A percentile compares a stretch with the other conserved stretches of the same genome.
Evolutionary conservation across 2,797 vertebrate species (phyloP).

Genomic region (Tarsius wallacei): DNA sequence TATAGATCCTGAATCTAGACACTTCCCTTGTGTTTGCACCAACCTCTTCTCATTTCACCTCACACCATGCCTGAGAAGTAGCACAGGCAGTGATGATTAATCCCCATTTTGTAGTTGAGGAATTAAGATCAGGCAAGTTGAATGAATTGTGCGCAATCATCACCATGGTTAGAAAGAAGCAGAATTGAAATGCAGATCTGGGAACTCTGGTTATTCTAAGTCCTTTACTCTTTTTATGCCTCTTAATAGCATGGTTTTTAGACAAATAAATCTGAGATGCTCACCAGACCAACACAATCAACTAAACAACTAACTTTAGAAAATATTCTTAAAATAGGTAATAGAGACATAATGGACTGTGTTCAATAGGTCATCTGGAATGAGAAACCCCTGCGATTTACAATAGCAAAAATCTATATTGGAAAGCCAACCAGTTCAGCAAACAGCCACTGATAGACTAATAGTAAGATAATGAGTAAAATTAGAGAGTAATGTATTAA

Average conservation of each 20-base stretch:
- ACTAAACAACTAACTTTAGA: conserved; percentile 11
- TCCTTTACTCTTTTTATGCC: background rate
- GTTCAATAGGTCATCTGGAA: background rate
- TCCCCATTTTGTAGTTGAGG: background rate
- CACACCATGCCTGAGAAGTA: background rate
- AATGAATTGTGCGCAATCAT: background rate
- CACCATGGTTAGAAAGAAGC: background rate
- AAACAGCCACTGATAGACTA: conserved; percentile 75
- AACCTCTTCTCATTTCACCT: background rate
- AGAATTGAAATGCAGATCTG: conserved; percentile 45
- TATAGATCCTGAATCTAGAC: background rate
- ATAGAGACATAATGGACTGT: background rate
- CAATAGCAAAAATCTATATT: conserved; percentile 78
- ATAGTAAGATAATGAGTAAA: conserved; percentile 82
- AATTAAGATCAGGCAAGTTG: conserved; percentile 59
- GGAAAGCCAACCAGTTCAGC: conserved; percentile 83
- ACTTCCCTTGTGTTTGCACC: background rate
- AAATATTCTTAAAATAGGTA: conserved; percentile 24
- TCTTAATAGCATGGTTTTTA: background rate
- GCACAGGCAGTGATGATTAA: background rate
- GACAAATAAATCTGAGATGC: background rate
- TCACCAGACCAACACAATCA: background rate
- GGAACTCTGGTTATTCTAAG: background rate
- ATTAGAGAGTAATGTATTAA: conserved; percentile 3
- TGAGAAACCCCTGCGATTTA: conserved; percentile 63